phyloP scores from a whole-genome alignment of 2,888 invertebrate genomes.

The Pristionchus japonicus region DNA sequence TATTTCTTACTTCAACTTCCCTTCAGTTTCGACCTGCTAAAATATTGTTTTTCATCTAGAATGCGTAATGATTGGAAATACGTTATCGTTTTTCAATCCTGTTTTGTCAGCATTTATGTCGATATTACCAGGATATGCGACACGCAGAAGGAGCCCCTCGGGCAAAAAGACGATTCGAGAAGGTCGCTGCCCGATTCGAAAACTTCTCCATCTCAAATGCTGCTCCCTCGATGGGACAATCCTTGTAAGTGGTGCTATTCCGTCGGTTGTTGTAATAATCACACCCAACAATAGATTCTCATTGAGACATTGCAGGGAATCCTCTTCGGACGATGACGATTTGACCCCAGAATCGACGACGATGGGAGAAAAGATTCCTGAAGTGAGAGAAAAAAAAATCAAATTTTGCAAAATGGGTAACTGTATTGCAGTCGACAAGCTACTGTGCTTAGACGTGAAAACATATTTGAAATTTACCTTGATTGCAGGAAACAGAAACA shows the following conservation, averaged over 20 bases:
- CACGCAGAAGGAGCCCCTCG: slow-evolving; percentile 41
- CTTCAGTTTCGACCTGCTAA: background rate
- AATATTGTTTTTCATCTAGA: no score
- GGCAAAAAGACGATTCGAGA: slow-evolving; percentile 38
- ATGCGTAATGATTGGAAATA: no score
- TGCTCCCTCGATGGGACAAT: background rate
- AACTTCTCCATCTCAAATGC: slow-evolving; percentile 18
- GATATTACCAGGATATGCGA: slow-evolving; percentile 10
- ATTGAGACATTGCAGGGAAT: slow-evolving; percentile 30
- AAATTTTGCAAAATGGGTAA: no score
- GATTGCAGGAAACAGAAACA: background rate
- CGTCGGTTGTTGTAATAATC: background rate
- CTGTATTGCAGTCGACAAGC: no score
- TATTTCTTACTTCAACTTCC: background rate
- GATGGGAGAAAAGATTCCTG: background rate
- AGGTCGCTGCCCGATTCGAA: background rate
- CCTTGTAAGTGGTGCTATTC: background rate
- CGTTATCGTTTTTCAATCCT: no score
- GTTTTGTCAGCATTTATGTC: background rate
- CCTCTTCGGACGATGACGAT: slow-evolving; percentile 29
- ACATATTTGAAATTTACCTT: no score
- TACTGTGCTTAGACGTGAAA: no score
- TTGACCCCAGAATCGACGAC: background rate
- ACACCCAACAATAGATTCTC: background rate
- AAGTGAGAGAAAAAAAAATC: background rate